Percentiles rank a stretch among this genome's conserved stretches.
Conservation (phyloP, 2,888 invertebrate species). For the Phoronis australis region DNA sequence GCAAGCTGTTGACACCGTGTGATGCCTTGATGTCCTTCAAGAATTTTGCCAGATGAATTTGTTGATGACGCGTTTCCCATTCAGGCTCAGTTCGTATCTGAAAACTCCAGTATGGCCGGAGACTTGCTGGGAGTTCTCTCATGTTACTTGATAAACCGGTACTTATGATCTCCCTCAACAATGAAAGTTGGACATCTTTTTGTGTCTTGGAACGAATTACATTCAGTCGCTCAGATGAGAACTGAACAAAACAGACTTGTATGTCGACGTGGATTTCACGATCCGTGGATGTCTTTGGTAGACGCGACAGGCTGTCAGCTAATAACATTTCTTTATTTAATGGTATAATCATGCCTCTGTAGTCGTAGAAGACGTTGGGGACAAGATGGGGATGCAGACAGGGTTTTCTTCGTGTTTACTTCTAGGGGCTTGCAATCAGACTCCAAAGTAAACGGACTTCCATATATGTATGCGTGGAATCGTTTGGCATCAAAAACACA, state of each 20-base stretch:
- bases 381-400: conserved; percentile 7
- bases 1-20: too few relatives aligned
- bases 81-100: conserved; percentile 9
- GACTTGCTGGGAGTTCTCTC: conserved; percentile 3
- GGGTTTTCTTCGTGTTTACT: conserved; percentile 8
- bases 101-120: conserved; percentile 9
- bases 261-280: too few relatives aligned
- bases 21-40: conserved; percentile 6
- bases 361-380: conserved; percentile 14
- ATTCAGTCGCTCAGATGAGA: neutral
- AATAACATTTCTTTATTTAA: conserved; percentile 12
- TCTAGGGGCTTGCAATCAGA: conserved; percentile 25
- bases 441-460: conserved; percentile 14
- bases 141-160: conserved; percentile 7
- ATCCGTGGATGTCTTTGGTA: too few relatives aligned
- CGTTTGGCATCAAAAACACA: conserved; percentile 18
- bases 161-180: conserved; percentile 5
- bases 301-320: conserved; percentile 14
- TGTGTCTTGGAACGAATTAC: conserved; percentile 1
- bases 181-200: conserved; percentile 5
- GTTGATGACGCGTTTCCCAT: conserved; percentile 10
- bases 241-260: too few relatives aligned
- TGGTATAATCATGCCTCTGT: conserved; percentile 11
- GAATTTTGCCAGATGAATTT: conserved; percentile 8
- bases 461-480: conserved; percentile 23